These are phyloP conservation scores for Pogonus chalceus DNA, from an alignment of 1,140 invertebrate genomes.

Conservation along the genomic window DNA sequence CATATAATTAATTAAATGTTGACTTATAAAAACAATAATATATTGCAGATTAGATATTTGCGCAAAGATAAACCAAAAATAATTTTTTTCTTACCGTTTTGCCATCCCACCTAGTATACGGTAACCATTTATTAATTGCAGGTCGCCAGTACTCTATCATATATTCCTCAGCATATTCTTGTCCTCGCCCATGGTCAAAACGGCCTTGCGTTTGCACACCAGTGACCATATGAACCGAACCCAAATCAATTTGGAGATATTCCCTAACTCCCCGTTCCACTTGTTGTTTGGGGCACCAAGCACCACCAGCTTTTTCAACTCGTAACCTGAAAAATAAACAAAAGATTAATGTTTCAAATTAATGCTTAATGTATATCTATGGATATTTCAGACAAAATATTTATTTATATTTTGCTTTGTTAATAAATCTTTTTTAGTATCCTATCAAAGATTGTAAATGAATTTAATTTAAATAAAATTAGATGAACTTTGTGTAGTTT, in stretches of 20 bases:
- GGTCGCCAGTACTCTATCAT: slow-evolving; percentile 64
- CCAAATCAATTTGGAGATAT: slow-evolving; percentile 70
- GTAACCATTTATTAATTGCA: slow-evolving; percentile 49
- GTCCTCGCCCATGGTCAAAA: slow-evolving; percentile 65
- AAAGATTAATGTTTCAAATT: too few species aligned
- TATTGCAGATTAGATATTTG: too few species aligned
- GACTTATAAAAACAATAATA: too few species aligned
- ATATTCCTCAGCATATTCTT: slow-evolving; percentile 67
- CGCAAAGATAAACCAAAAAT: too few species aligned
- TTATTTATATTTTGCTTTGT: too few species aligned
- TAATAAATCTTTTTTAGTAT: too few species aligned
- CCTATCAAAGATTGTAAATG: too few species aligned
- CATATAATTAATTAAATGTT: too few species aligned
- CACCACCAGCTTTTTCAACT: slow-evolving; percentile 63
- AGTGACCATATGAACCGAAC: slow-evolving; percentile 52
- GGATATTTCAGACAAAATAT: too few species aligned
- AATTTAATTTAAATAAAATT: too few species aligned
- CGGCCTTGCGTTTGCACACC: slow-evolving; percentile 70
- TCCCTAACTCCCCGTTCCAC: slow-evolving; percentile 58
- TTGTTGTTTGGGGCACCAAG: slow-evolving; percentile 69
- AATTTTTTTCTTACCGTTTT: slow-evolving; percentile 41
- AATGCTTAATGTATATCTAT: too few species aligned
- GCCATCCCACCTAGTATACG: slow-evolving; percentile 52
- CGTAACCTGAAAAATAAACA: slow-evolving; percentile 49
- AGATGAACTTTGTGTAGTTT: too few species aligned